A percentile compares a stretch with the other conserved stretches of the same genome.
These are phyloP conservation scores for Staurois parvus DNA, from an alignment of 2,797 vertebrate genomes.

Conservation along the genomic window DNA sequence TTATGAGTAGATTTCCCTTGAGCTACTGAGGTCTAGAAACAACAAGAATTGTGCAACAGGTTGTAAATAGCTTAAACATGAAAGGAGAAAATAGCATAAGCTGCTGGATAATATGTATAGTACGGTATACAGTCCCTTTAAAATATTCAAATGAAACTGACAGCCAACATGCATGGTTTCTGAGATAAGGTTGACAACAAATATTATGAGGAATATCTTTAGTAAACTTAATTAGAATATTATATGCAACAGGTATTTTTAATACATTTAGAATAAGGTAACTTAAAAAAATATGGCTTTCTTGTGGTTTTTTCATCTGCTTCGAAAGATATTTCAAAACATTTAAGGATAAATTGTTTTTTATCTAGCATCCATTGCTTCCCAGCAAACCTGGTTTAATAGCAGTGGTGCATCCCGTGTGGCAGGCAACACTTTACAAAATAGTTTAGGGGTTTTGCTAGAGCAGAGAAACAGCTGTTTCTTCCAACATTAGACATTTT, in stretches of 20 bases:
- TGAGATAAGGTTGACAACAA: too few species aligned
- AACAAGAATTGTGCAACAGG: too few species aligned
- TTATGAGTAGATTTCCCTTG: too few species aligned
- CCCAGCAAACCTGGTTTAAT: conserved; percentile 70
- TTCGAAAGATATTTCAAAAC: conserved; percentile 58
- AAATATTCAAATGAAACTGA: neutral
- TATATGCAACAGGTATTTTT: too few species aligned
- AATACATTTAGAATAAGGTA: neutral
- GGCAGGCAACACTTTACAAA: conserved; percentile 68
- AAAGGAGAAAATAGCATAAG: neutral
- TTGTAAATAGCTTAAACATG: neutral
- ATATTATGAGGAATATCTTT: too few species aligned
- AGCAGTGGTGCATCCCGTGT: conserved; percentile 69
- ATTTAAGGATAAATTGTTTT: conserved; percentile 75
- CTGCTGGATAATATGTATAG: too few species aligned
- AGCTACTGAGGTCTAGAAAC: too few species aligned
- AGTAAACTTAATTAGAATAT: neutral
- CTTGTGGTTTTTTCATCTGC: neutral
- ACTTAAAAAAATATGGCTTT: conserved; percentile 19
- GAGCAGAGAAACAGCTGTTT: conserved; percentile 76
- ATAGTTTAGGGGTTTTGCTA: conserved; percentile 65
- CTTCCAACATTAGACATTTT: conserved; percentile 70
- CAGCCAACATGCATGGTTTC: neutral
- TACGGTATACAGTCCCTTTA: neutral
- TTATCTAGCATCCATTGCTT: conserved; percentile 69